Evolutionary conservation across 2,797 vertebrate genomes (phyloP).

Genomic region (Cynodonichthys magdalenae): DNA sequence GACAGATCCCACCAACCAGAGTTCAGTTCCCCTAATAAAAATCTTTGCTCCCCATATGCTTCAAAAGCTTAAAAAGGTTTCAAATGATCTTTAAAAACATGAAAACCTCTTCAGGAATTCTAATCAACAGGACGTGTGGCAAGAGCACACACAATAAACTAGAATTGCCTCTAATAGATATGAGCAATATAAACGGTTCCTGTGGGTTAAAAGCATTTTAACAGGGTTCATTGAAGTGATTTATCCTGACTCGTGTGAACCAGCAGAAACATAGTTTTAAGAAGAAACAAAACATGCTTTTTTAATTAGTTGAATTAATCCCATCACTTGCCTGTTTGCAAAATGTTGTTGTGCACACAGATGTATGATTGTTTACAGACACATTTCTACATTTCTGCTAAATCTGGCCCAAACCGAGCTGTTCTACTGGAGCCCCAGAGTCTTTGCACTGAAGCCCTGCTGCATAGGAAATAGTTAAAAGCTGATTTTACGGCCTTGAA

Average conservation of each 20-base stretch:
- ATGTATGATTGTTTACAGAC: constrained; percentile 23
- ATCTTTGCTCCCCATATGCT: too few relatives aligned
- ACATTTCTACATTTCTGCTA: background rate
- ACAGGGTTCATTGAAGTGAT: constrained; percentile 10
- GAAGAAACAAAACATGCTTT: constrained; percentile 7
- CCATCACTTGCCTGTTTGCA: constrained; percentile 1
- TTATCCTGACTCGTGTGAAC: constrained; percentile 13
- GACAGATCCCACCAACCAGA: too few relatives aligned
- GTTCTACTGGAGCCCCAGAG: constrained; percentile 1
- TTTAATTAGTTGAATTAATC: constrained; percentile 11
- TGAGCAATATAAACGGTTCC: constrained; percentile 9
- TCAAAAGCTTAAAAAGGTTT: too few relatives aligned
- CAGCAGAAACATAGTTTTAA: background rate
- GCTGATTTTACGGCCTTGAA: constrained; percentile 31
- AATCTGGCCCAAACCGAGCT: constrained; percentile 1
- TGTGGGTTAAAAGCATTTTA: constrained; percentile 29
- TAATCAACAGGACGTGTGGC: background rate
- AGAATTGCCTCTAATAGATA: background rate
- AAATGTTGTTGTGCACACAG: constrained; percentile 11
- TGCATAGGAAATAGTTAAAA: constrained; percentile 62
- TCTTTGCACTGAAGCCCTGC: background rate
- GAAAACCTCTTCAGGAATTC: background rate
- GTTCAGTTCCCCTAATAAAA: background rate
- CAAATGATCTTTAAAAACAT: background rate
- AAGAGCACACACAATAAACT: background rate